Percentiles rank a stretch among this genome's conserved stretches.
Evolutionary conservation across 2,797 vertebrate species (phyloP).

Genomic region (Falco naumanni): DNA sequence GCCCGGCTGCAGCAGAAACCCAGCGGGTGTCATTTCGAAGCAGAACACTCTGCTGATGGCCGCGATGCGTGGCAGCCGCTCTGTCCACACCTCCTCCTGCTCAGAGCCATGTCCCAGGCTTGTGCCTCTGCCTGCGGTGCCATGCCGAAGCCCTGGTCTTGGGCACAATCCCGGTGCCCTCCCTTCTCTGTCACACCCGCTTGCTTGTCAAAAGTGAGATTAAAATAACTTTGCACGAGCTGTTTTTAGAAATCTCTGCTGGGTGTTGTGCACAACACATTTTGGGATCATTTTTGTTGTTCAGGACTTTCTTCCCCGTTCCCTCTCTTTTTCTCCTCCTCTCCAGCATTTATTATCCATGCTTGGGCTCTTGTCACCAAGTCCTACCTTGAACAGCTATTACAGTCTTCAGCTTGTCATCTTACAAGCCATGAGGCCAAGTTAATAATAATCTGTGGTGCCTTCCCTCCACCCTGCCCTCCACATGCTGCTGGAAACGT

Average conservation of each 20-base stretch:
- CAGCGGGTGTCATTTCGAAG: neutral
- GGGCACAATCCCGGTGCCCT: neutral
- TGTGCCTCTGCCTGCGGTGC: rapidly evolving
- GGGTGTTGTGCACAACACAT: constrained; percentile 53
- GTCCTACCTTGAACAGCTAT: neutral
- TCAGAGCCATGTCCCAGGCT: neutral
- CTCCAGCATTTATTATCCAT: neutral
- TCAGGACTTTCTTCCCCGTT: neutral
- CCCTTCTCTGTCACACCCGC: constrained; percentile 11
- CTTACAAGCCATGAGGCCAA: neutral
- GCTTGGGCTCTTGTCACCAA: neutral
- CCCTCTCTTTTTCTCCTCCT: neutral
- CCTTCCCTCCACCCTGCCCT: neutral
- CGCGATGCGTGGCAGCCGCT: rapidly evolving
- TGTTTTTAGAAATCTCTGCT: constrained; percentile 61
- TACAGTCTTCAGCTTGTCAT: neutral
- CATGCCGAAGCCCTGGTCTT: neutral
- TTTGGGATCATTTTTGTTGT: constrained; percentile 38
- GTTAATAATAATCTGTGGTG: neutral
- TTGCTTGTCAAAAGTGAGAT: constrained; percentile 31
- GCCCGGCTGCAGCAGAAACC: neutral
- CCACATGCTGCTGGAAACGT: rapidly evolving
- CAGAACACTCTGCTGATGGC: neutral
- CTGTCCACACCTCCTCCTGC: neutral
- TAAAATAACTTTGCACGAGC: constrained; percentile 53